phyloP scores from a whole-genome alignment of 2,888 invertebrate genomes.

The Drosophila eohydei region DNA sequence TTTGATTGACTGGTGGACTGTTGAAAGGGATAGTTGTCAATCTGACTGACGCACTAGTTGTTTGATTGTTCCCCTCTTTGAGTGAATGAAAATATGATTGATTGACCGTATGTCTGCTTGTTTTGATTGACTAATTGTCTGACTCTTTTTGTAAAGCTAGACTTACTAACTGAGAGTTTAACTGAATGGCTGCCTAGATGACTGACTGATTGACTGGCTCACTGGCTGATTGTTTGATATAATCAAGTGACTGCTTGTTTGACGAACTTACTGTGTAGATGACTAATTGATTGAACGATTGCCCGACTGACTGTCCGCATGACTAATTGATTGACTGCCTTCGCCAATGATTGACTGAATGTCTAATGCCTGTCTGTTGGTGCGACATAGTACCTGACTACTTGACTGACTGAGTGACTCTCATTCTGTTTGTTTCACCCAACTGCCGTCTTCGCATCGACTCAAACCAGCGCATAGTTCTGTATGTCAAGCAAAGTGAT shows the following conservation, averaged over 20 bases:
- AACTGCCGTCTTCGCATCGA: not conserved
- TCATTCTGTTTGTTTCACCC: not conserved
- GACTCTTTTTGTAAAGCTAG: not conserved
- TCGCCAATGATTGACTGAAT: not conserved
- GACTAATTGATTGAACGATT: not conserved
- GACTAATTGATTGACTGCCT: not conserved
- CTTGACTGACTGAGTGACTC: no score
- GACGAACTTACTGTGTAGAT: not conserved
- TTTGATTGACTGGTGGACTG: not conserved
- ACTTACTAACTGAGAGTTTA: not conserved
- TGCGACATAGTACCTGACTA: no score
- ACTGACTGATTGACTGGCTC: not conserved
- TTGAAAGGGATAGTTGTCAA: no score
- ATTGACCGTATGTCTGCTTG: not conserved
- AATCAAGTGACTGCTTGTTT: not conserved
- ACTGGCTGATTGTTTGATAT: not conserved
- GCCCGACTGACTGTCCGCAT: not conserved
- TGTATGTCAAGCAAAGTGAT: not conserved
- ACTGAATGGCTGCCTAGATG: not conserved
- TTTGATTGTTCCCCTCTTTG: not conserved
- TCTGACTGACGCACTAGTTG: not conserved
- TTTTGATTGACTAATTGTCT: no score
- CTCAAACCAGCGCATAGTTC: not conserved
- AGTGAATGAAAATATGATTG: not conserved
- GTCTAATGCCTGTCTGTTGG: not conserved